A percentile compares a stretch with the other conserved stretches of the same genome.
Evolutionary conservation across 2,888 invertebrate species (phyloP).

Genomic region (Baccha elongata): DNA sequence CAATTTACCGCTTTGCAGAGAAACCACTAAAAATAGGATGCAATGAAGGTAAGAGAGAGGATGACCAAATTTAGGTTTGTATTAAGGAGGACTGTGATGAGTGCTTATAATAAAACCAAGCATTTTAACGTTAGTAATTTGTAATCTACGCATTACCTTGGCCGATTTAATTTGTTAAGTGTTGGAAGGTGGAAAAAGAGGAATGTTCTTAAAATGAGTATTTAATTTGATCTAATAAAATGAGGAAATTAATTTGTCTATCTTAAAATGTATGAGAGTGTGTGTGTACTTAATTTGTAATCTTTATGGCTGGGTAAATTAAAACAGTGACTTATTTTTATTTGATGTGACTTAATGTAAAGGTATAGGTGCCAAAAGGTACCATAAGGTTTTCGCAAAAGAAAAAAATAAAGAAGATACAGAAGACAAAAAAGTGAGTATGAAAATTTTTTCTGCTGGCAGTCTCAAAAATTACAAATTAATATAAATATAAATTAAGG

Average conservation of each 20-base stretch:
- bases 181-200: background rate
- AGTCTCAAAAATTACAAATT: no score
- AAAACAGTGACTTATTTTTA: no score
- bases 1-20: conserved; percentile 54
- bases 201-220: background rate
- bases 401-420: no score
- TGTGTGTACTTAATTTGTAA: background rate
- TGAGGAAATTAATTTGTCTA: background rate
- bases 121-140: conserved; percentile 14
- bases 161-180: conserved; percentile 2
- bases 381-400: no score
- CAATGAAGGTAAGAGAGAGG: conserved; percentile 9
- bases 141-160: background rate
- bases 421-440: no score
- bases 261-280: background rate
- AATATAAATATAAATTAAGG: no score
- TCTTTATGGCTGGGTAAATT: background rate
- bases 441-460: no score
- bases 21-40: conserved; percentile 36
- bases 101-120: conserved; percentile 14
- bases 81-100: background rate
- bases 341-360: no score
- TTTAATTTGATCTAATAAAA: conserved; percentile 16
- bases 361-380: no score
- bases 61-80: conserved; percentile 2